Percentiles rank a stretch among this genome's conserved stretches.
These are phyloP conservation scores for Melanotaenia pygmaea DNA, from an alignment of 2,797 vertebrate species.

Conservation along the genomic window DNA sequence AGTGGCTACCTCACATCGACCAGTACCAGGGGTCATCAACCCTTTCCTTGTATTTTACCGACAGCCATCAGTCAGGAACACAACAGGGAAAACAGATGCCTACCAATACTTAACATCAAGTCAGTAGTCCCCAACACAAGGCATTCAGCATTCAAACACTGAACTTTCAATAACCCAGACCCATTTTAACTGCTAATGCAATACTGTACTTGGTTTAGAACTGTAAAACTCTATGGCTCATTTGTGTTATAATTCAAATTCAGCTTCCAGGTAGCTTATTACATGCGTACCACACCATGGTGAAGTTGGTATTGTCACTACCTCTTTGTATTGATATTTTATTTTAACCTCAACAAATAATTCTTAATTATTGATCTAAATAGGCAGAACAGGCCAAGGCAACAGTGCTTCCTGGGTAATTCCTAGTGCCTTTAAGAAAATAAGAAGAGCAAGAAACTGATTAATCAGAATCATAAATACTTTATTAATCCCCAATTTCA, in stretches of 20 bases:
- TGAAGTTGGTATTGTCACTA: slow-evolving; percentile 10
- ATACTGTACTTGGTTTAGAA: too few relatives aligned
- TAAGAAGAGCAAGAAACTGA: neutral
- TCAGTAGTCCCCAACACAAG: slow-evolving; percentile 24
- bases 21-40: slow-evolving; percentile 51
- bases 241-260: slow-evolving; percentile 33
- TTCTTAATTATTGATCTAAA: neutral
- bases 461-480: too few relatives aligned
- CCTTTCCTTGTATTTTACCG: slow-evolving; percentile 39
- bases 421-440: neutral
- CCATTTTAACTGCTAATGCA: neutral
- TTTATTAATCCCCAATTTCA: too few relatives aligned
- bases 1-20: slow-evolving; percentile 46
- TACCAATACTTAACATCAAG: slow-evolving; percentile 18
- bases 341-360: slow-evolving; percentile 1
- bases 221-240: neutral
- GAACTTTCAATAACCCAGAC: slow-evolving; percentile 28
- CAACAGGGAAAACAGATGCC: slow-evolving; percentile 26
- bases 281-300: slow-evolving; percentile 21
- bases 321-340: slow-evolving; percentile 14
- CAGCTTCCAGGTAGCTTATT: slow-evolving; percentile 35
- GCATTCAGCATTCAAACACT: slow-evolving; percentile 21
- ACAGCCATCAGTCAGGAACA: slow-evolving; percentile 55
- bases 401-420: slow-evolving; percentile 1
- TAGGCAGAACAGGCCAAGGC: neutral